Conservation (phyloP, 2,797 vertebrate species). For the Lepus oiostolus region DNA sequence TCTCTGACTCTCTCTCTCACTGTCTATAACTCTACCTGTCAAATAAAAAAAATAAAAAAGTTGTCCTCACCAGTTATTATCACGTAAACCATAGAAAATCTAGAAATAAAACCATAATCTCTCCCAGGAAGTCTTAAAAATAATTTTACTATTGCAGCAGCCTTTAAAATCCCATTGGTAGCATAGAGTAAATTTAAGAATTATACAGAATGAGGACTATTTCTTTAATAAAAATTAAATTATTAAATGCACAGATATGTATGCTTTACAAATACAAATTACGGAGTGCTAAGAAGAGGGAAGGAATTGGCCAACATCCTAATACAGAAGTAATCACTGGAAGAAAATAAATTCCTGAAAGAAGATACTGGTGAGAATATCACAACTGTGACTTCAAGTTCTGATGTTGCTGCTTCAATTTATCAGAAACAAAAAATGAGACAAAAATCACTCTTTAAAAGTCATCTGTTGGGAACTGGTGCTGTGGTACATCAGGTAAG, state of each 20-base stretch:
- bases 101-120: neutral
- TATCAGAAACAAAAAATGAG: neutral
- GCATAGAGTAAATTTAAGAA: neutral
- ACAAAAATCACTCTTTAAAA: neutral
- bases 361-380: neutral
- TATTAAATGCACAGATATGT: neutral
- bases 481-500: too few species aligned
- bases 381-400: neutral
- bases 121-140: neutral
- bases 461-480: neutral
- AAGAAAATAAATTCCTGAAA: neutral
- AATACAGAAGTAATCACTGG: neutral
- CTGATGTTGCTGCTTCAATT: neutral
- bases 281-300: too few species aligned
- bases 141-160: neutral
- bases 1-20: too few species aligned
- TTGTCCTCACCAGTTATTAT: neutral
- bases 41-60: too few species aligned
- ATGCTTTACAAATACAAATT: neutral
- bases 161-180: neutral
- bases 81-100: neutral
- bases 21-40: too few species aligned
- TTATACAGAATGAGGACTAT: neutral
- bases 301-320: neutral
- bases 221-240: neutral